phyloP scores from a whole-genome alignment of 2,888 invertebrate genomes.

The Ochropleura leucogaster region DNA sequence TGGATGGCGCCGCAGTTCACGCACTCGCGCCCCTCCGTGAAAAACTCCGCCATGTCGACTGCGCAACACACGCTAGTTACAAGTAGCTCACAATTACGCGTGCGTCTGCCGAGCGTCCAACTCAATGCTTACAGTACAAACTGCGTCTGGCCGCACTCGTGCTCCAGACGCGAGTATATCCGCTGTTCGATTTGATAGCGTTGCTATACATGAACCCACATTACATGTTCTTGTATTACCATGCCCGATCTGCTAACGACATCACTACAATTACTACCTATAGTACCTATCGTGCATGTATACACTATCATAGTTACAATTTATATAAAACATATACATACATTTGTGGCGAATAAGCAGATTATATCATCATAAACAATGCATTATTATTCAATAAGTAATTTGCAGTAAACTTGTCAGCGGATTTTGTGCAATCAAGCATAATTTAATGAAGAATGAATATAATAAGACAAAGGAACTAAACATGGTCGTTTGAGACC shows the following conservation, averaged over 20 bases:
- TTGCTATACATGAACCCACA: slow-evolving; percentile 10
- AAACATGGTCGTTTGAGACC: slow-evolving; percentile 58
- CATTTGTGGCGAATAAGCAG: slow-evolving; percentile 15
- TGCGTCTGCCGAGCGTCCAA: slow-evolving; percentile 65
- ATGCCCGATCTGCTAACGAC: slow-evolving; percentile 9
- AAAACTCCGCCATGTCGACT: slow-evolving; percentile 94
- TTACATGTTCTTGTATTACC: slow-evolving; percentile 5
- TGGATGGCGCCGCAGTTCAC: slow-evolving; percentile 99
- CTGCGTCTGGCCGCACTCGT: slow-evolving; percentile 33
- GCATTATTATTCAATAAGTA: slow-evolving; percentile 39
- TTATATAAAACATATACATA: slow-evolving; percentile 6
- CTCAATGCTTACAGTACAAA: slow-evolving; percentile 40
- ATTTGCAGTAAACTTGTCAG: slow-evolving; percentile 30
- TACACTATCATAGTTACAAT: slow-evolving; percentile 14
- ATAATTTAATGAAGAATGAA: slow-evolving; percentile 36
- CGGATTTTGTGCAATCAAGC: slow-evolving; percentile 57
- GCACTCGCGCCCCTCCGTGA: slow-evolving; percentile 98
- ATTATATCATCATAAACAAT: slow-evolving; percentile 30
- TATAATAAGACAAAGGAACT: slow-evolving; percentile 51
- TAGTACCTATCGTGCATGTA: neutral
- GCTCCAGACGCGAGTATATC: slow-evolving; percentile 36
- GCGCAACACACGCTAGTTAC: slow-evolving; percentile 72
- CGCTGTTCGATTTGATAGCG: slow-evolving; percentile 13
- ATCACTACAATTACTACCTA: neutral
- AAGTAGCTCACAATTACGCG: slow-evolving; percentile 49